Conservation (phyloP, 2,888 invertebrate genomes). For the Lepas anatifera region DNA sequence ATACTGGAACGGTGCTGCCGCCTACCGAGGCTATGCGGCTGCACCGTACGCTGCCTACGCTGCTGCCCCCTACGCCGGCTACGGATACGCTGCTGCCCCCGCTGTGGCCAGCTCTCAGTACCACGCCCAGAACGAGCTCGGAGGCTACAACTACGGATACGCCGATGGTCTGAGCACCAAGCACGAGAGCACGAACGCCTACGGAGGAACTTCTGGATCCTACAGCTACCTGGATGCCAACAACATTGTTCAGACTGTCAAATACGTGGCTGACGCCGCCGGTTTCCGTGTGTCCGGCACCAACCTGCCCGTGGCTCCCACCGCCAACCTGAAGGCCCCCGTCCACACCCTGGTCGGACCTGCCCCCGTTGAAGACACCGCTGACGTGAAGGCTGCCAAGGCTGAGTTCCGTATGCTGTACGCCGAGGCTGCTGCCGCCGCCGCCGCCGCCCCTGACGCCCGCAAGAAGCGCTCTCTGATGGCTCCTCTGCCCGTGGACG, state of each 20-base stretch:
- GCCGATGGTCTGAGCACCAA: constrained; percentile 50
- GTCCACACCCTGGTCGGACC: constrained; percentile 16
- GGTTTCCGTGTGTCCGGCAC: constrained; percentile 51
- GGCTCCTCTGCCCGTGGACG: not conserved
- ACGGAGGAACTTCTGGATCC: constrained; percentile 21
- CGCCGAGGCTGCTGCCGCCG: constrained; percentile 19
- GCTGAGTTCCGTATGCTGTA: constrained; percentile 5
- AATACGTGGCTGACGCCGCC: constrained; percentile 28
- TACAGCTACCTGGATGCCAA: constrained; percentile 24
- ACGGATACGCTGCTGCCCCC: not conserved
- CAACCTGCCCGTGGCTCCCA: constrained; percentile 40
- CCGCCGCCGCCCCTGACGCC: constrained; percentile 11
- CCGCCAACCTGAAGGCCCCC: constrained; percentile 21
- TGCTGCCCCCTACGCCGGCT: not conserved
- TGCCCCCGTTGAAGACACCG: constrained; percentile 32
- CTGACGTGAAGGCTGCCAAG: constrained; percentile 35
- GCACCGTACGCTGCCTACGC: not conserved
- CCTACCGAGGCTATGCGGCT: no score
- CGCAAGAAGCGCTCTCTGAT: not conserved
- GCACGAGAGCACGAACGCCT: constrained; percentile 36
- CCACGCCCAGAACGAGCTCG: not conserved
- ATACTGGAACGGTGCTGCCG: no score
- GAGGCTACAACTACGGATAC: constrained; percentile 43
- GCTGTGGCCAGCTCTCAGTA: not conserved
- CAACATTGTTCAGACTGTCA: constrained; percentile 44